A percentile compares a stretch with the other conserved stretches of the same genome.
Conservation (phyloP, 2,113 vertebrate genomes). For the Ginglymostoma cirratum region DNA sequence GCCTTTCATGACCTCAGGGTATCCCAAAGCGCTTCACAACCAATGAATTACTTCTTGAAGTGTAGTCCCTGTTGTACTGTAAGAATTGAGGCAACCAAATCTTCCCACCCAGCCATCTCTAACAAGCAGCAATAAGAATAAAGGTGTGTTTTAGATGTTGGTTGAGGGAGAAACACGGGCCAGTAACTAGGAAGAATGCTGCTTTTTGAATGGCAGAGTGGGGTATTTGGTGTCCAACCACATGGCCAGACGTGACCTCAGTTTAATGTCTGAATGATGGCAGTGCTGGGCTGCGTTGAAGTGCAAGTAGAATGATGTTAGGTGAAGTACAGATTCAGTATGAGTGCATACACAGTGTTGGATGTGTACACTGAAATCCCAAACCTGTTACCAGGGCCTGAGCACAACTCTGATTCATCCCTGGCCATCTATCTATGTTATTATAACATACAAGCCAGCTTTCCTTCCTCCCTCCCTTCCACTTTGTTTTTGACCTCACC, state of each 20-base stretch:
- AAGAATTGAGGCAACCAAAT: background rate
- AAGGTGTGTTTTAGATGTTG: background rate
- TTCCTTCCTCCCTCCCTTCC: background rate
- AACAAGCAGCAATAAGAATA: background rate
- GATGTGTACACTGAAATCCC: background rate
- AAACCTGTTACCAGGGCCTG: background rate
- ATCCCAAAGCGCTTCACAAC: slow-evolving; percentile 8
- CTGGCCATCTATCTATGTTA: background rate
- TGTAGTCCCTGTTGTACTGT: background rate
- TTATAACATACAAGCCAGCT: background rate
- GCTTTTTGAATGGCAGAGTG: background rate
- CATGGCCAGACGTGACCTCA: background rate
- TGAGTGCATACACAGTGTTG: background rate
- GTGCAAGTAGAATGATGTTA: background rate
- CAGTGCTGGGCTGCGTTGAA: background rate
- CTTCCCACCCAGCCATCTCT: background rate
- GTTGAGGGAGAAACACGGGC: background rate
- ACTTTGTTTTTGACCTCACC: too few relatives aligned
- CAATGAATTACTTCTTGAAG: background rate
- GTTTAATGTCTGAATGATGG: background rate
- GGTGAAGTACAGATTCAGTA: background rate
- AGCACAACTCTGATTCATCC: background rate
- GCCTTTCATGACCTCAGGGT: background rate
- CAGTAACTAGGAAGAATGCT: background rate
- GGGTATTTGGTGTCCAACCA: background rate